These are phyloP conservation scores for Heliconius cydno DNA, from an alignment of 2,888 invertebrate genomes.

Conservation along the genomic window DNA sequence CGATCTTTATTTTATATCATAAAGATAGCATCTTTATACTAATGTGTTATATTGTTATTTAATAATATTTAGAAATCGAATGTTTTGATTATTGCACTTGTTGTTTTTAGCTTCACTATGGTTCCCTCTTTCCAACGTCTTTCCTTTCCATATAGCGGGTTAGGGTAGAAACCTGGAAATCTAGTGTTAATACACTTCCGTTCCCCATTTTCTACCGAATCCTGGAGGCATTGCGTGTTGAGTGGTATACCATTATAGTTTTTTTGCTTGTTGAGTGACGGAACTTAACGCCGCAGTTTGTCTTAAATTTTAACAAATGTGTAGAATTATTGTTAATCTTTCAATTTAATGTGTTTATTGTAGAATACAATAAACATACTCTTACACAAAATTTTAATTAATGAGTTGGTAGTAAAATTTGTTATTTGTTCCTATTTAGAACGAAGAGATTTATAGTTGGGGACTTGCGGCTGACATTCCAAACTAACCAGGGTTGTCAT, in stretches of 20 bases:
- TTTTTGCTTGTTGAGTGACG: not conserved
- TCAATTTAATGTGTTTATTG: slow-evolving; percentile 2
- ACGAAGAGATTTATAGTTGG: slow-evolving; percentile 30
- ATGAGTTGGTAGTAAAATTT: slow-evolving; percentile 8
- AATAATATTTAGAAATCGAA: not conserved
- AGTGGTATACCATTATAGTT: too few species aligned
- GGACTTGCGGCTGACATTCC: slow-evolving; percentile 8
- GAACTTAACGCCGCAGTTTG: not conserved
- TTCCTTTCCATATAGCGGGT: too few species aligned
- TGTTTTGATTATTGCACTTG: too few species aligned
- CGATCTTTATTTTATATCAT: not conserved
- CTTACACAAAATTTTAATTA: not conserved
- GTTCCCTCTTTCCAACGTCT: too few species aligned
- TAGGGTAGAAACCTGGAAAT: too few species aligned
- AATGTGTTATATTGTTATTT: not conserved
- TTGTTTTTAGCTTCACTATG: too few species aligned
- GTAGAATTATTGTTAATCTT: not conserved
- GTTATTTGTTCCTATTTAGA: slow-evolving; percentile 20
- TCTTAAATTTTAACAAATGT: not conserved
- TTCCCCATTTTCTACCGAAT: too few species aligned
- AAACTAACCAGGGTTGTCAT: not conserved
- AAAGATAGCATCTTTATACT: not conserved
- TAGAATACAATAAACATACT: not conserved
- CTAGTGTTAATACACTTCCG: too few species aligned
- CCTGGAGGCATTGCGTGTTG: too few species aligned